Evolutionary conservation across 2,888 invertebrate species (phyloP), one percentile per base, ranked within the genome.

Genomic region (Rambutsinella grinnellia): DNA sequence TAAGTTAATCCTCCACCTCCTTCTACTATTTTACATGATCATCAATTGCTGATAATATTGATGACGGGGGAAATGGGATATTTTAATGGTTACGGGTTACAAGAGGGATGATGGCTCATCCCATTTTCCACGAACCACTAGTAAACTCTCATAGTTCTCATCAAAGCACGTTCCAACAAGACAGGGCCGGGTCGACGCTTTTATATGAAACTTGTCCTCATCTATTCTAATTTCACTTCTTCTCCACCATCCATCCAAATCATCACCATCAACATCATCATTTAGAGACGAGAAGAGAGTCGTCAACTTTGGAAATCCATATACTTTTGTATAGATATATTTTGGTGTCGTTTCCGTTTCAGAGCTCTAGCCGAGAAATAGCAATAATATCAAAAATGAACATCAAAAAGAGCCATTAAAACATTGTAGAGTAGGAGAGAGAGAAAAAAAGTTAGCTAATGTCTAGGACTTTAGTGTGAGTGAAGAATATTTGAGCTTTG

Each of bases 401-500:
- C 49, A 49, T 49, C 5, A 53, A 8, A 19, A 21, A 56, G 21
- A 62, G 70, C 70, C 70, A 71, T 71, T 71, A 71, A 71, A 62
- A 71, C 57, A 49, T 56, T n/a, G 56, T 56, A 21, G 13, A 56
- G 13, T 36, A n/a, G n/a, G n/a, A n/a, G n/a, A n/a, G n/a, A n/a
- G n/a, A n/a, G n/a, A n/a, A n/a, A n/a, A n/a, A n/a, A n/a, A n/a
- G n/a, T n/a, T n/a, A n/a, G n/a, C n/a, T n/a, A n/a, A n/a, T n/a
- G n/a, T n/a, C n/a, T n/a, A n/a, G 44, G 13, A 44, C 8, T 44
- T 10, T 44, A 44, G 44, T 44, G 44, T 8, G 13, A 44, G n/a
- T 28, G 19, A 72, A 28, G 56, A 75, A 68, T 68, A 69, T 76
- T 63, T 76, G 69, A 70, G 76, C 70, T 70, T 69, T 76, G 76